Evolutionary conservation across 2,888 invertebrate genomes (phyloP), one percentile per base, ranked within the genome.

Genomic region (Drosophila nr. fundita): DNA sequence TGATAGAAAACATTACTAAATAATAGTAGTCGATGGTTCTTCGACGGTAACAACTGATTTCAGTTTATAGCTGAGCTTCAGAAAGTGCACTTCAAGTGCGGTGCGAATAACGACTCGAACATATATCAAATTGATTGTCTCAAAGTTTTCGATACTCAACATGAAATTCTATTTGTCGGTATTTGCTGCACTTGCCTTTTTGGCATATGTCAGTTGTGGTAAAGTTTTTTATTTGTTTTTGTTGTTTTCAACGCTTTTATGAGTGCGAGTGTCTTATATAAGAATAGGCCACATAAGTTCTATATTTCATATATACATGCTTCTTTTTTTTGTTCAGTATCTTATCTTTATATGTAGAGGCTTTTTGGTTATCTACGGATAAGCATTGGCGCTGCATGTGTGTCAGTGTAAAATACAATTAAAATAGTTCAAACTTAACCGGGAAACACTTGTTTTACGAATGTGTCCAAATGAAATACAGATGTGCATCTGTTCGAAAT

Each of bases 131-230:
- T 42, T 24, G 27, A 21, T 38, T 24, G 49, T 62, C 40, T 15
- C 11, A 36, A 49, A 29, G 36, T 50, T 40, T 53, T 36, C 71
- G 74, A 67, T 68, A 79, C 36, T 69, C 50, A 80, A 78, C 65
- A 92, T 92, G 92, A 90, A 90, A 73, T 89, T 78, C 65, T 76
- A 73, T 70, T 63, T 88, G 53, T 73, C 86, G 77, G 72, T 85
- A 29, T 54, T 89, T 7, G 71, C 80, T n/a, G 90, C 90, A 15
- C 13, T 88, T 61, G 83, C 81, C 52, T 91, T 82, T 80, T 68
- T 92, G 85, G 83, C 84, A 60, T 92, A 91, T 73, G 91, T 89
- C 64, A 86, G 81, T 67, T 87, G 87, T 49, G 92, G 92, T 92
- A 92, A 83, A 65, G 13, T 18, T 18, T 58, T 57, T 18, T 53